These are phyloP conservation scores for Drusus annulatus DNA, from an alignment of 1,140 invertebrate genomes.

Conservation along the genomic window DNA sequence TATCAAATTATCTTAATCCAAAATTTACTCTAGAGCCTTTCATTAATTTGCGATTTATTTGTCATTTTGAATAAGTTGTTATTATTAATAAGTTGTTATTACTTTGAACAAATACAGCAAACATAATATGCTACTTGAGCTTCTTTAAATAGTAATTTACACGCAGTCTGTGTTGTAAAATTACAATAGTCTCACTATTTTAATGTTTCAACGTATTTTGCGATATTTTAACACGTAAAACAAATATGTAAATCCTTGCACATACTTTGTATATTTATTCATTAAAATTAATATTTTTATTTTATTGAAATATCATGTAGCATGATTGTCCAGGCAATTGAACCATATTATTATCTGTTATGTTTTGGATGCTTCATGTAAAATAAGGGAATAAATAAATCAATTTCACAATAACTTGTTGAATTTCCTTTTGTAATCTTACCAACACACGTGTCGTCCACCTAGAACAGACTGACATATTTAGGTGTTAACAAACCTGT, in stretches of 20 bases:
- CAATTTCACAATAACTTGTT: neutral
- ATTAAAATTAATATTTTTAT: neutral
- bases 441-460: no score
- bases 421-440: no score
- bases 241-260: neutral
- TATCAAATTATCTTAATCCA: neutral
- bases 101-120: neutral
- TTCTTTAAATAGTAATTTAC: no score
- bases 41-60: neutral
- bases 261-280: conserved; percentile 1
- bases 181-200: no score
- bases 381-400: conserved; percentile 27
- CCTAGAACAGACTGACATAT: no score
- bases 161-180: no score
- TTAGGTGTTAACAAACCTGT: no score
- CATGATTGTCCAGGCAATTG: no score
- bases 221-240: no score
- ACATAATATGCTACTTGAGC: neutral
- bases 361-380: neutral
- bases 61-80: neutral
- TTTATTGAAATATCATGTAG: no score
- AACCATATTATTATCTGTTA: no score
- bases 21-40: neutral
- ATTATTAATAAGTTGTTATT: neutral
- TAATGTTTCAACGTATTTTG: no score